Evolutionary conservation across 2,113 vertebrate genomes (phyloP), one percentile per base, ranked within the genome.

Genomic region (Varanus salvator): DNA sequence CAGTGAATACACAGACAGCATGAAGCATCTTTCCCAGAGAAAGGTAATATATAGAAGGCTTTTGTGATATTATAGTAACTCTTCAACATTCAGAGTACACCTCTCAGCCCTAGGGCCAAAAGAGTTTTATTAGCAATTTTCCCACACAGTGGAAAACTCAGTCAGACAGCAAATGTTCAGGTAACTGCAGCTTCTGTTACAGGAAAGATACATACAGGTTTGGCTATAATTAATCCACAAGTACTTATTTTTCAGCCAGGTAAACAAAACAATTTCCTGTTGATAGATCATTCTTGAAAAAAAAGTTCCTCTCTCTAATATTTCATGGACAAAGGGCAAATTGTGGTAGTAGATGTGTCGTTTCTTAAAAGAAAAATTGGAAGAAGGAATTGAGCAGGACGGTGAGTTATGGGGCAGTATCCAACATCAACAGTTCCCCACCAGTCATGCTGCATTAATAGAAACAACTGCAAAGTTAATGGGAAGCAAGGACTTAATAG

Each of bases 1-100:
- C 90, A 48, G 80, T 84, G 52, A 95, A 93, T 54, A 85, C 81
- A 75, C 23, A 82, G 68, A 60, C 72, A 87, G 85, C 72, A 85
- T 80, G 87, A 81, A 48, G 82, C 9, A 82, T 57, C 54, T 81
- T 66, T 74, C 88, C 87, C 57, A 91, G 82, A 93, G 17, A 85
- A 78, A 1, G 1, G 84, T 7, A 11, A n/a, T 34, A 15, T 44
- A 87, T 93, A 88, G 76, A 12, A 8, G 69, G 34, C 29, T 34
- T 82, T 81, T 78, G n/a, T 19, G 81, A 48, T 80, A 77, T 75
- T 82, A 31, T 0, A 0, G 21, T 38, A 76, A 80, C 66, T 91
- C 48, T 29, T 87, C 77, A 75, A 68, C 34, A 82, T 75, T 38
- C 88, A 86, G 7, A 34, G 7, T 82, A 82, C 8, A 75, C 8